phyloP scores from a whole-genome alignment of 1,140 invertebrate genomes.

The Caenorhabditis briggsae region DNA sequence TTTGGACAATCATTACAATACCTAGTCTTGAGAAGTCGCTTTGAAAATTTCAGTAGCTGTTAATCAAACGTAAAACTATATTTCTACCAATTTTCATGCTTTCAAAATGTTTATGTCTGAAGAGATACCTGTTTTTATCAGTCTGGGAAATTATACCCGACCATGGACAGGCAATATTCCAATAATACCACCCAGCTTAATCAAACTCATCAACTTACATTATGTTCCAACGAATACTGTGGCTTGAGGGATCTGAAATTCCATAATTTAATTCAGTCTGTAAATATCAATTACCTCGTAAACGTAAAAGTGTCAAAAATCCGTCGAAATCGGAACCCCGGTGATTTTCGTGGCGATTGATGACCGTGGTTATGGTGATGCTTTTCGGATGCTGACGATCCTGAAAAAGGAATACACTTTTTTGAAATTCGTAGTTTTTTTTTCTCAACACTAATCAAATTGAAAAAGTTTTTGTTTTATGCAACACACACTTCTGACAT shows the following conservation, averaged over 20 bases:
- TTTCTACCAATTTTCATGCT: no score
- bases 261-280: neutral
- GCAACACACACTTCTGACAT: conserved; percentile 14
- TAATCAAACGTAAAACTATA: no score
- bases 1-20: no score
- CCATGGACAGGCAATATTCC: neutral
- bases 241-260: conserved; percentile 14
- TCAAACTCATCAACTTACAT: neutral
- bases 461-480: no score
- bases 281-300: neutral
- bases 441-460: neutral
- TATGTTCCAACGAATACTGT: neutral
- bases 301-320: conserved; percentile 37
- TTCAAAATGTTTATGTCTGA: no score
- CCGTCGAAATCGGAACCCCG: conserved; percentile 23
- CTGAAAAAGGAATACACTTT: neutral
- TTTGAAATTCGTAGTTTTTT: neutral
- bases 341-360: conserved; percentile 17
- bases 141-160: no score
- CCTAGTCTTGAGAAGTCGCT: no score
- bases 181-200: neutral
- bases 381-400: conserved; percentile 11
- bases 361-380: neutral
- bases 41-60: no score
- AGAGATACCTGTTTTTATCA: no score